phyloP scores from a whole-genome alignment of 64 coral and sea anemone species.

The Actinia tenebrosa region DNA sequence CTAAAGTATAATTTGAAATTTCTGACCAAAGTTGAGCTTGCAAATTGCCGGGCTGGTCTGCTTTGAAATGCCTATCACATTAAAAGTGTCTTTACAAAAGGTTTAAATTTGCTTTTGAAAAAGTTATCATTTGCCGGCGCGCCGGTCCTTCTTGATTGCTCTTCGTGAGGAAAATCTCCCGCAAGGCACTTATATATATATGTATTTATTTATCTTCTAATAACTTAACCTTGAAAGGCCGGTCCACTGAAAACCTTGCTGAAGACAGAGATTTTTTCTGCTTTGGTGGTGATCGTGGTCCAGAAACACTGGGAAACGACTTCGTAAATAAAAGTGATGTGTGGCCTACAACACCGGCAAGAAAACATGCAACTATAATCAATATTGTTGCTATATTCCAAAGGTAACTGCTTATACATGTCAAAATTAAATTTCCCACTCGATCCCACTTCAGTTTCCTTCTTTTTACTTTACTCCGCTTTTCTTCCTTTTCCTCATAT shows the following conservation, averaged over 20 bases:
- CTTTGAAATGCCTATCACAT: too few species aligned
- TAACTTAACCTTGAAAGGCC: not conserved
- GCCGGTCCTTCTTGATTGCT: not conserved
- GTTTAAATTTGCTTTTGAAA: not conserved
- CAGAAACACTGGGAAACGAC: not conserved
- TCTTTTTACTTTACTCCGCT: too few species aligned
- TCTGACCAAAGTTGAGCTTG: not conserved
- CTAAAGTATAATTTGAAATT: not conserved
- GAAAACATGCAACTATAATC: not conserved
- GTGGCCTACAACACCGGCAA: not conserved
- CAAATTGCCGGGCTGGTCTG: not conserved
- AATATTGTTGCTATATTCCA: not conserved
- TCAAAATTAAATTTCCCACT: not conserved
- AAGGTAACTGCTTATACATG: not conserved
- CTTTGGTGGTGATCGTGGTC: not conserved
- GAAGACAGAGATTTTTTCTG: slow-evolving; percentile 10
- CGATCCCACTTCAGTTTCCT: too few species aligned
- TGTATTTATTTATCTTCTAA: not conserved
- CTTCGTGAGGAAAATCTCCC: not conserved
- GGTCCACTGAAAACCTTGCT: not conserved
- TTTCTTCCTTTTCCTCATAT: too few species aligned
- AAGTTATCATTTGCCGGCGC: not conserved
- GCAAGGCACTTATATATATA: not conserved
- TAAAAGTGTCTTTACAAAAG: too few species aligned
- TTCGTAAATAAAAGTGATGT: not conserved